Conservation (phyloP, 23 tunicate species). For the Corella eumyota region DNA sequence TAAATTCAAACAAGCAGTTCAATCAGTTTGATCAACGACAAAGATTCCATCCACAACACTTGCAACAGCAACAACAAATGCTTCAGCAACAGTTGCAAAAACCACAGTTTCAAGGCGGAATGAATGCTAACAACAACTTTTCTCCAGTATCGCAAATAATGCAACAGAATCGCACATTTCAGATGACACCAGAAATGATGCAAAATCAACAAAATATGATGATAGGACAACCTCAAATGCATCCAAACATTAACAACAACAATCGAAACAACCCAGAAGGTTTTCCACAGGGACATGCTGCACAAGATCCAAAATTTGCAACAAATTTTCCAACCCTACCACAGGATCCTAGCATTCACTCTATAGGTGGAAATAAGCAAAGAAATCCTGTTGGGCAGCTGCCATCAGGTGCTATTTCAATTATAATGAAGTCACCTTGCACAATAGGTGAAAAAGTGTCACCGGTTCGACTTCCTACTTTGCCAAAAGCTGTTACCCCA, state of each 20-base stretch:
- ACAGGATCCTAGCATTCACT: too few species aligned
- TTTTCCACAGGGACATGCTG: constrained; percentile 2
- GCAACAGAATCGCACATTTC: constrained; percentile 2
- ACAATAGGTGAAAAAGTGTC: not conserved
- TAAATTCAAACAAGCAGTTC: constrained; percentile 12
- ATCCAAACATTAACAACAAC: constrained; percentile 9
- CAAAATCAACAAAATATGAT: constrained; percentile 5
- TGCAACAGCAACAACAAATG: constrained; percentile 34
- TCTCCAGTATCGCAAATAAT: too few species aligned
- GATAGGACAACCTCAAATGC: not conserved
- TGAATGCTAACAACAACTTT: too few species aligned
- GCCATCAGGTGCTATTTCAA: constrained; percentile 43
- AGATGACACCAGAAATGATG: not conserved
- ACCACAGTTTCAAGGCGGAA: constrained; percentile 11
- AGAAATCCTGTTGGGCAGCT: constrained; percentile 17
- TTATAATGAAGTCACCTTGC: constrained; percentile 57
- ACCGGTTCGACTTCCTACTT: not conserved
- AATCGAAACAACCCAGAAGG: not conserved
- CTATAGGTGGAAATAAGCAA: constrained; percentile 6
- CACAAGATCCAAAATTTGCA: constrained; percentile 1
- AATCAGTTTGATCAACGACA: constrained; percentile 5
- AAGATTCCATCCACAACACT: constrained; percentile 10
- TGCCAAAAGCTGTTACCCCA: too few species aligned
- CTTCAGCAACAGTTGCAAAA: constrained; percentile 5
- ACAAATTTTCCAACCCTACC: constrained; percentile 34